phyloP scores from a whole-genome alignment of 2,797 vertebrate genomes.

The Typhlichthys subterraneus region DNA sequence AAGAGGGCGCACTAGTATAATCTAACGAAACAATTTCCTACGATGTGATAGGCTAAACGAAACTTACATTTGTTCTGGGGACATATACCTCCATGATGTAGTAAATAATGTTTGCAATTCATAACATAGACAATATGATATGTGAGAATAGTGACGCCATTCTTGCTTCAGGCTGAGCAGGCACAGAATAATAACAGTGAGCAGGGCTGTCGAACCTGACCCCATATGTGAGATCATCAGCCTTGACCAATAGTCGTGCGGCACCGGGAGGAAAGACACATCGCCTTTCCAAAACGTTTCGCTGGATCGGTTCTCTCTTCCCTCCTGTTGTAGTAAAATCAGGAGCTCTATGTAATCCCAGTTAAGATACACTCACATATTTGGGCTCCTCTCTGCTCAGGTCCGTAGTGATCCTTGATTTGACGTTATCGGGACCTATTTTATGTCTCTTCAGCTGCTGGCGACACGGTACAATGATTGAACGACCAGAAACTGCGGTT shows the following conservation, averaged over 20 bases:
- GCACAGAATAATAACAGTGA: no score
- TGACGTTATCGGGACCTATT: slow-evolving; percentile 34
- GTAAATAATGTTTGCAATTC: no score
- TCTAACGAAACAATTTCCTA: no score
- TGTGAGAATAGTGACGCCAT: no score
- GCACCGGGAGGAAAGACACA: slow-evolving; percentile 23
- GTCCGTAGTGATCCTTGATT: slow-evolving; percentile 2
- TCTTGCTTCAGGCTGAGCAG: no score
- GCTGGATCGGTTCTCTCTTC: slow-evolving; percentile 24
- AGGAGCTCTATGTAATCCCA: slow-evolving; percentile 52
- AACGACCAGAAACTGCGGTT: slow-evolving; percentile 78
- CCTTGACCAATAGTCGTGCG: slow-evolving; percentile 1
- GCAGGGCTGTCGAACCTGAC: not conserved
- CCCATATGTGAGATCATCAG: not conserved
- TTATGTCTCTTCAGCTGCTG: slow-evolving; percentile 63
- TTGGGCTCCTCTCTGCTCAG: not conserved
- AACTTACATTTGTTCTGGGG: no score
- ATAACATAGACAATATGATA: no score
- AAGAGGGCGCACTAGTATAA: no score
- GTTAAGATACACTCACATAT: no score
- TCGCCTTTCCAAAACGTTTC: slow-evolving; percentile 28
- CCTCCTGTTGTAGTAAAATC: slow-evolving; percentile 23
- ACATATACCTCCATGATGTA: no score
- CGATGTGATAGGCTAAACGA: no score
- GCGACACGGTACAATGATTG: slow-evolving; percentile 76